Evolutionary conservation across 2,888 invertebrate species (phyloP).

Genomic region (Netelia inedita): DNA sequence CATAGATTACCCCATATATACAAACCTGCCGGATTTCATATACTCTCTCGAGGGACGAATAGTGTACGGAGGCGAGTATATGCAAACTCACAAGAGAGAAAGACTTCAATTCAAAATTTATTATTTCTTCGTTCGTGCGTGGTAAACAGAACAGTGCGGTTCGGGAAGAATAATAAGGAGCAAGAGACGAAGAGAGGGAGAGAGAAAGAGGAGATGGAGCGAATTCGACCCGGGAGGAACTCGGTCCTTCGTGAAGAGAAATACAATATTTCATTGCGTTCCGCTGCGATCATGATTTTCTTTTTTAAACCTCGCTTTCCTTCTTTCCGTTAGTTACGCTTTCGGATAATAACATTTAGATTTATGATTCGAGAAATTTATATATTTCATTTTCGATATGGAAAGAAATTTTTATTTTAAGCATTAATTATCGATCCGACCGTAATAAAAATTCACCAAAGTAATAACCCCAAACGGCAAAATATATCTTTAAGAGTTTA

Average conservation of each 20-base stretch:
- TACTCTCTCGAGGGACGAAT: conserved; percentile 3
- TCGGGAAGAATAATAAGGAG: conserved; percentile 31
- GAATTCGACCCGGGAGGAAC: neutral
- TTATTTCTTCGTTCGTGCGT: conserved; percentile 60
- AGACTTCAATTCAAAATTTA: conserved; percentile 61
- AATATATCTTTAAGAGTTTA: neutral
- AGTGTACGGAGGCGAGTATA: conserved; percentile 14
- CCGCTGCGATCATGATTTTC: neutral
- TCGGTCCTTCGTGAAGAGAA: conserved; percentile 9
- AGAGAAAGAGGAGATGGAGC: neutral
- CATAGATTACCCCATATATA: neutral
- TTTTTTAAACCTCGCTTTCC: neutral
- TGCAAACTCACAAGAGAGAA: conserved; percentile 20
- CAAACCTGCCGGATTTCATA: conserved; percentile 2
- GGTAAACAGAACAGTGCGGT: conserved; percentile 47
- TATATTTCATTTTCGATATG: too few species aligned
- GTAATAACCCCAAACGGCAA: neutral
- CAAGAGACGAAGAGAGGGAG: conserved; percentile 26
- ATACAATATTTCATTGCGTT: conserved; percentile 3
- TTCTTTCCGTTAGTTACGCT: neutral
- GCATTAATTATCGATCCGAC: neutral
- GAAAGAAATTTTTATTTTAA: neutral
- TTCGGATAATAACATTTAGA: neutral
- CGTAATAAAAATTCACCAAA: neutral
- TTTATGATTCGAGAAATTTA: too few species aligned